Conservation (phyloP, 2,797 vertebrate genomes). For the Anableps anableps region DNA sequence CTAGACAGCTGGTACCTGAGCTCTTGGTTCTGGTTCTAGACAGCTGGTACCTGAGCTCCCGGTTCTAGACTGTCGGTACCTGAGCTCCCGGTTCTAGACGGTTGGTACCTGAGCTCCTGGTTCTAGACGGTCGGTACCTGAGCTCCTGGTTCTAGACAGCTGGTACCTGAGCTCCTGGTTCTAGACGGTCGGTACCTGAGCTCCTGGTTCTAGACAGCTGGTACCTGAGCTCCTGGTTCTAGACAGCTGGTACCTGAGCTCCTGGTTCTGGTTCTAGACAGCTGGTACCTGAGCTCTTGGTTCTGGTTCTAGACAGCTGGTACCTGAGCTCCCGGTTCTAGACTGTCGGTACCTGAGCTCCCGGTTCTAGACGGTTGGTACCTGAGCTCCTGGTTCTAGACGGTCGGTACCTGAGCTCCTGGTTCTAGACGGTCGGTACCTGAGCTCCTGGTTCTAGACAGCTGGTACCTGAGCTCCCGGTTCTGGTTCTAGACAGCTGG, state of each 20-base stretch:
- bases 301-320: background rate
- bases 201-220: background rate
- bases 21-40: background rate
- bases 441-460: no score
- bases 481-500: background rate
- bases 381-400: background rate
- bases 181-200: slow-evolving; percentile 80
- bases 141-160: no score
- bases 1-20: slow-evolving; percentile 79
- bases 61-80: background rate
- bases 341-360: no score
- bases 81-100: no score
- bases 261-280: slow-evolving; percentile 64
- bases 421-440: background rate
- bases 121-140: no score
- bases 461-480: slow-evolving; percentile 67
- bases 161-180: background rate
- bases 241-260: background rate
- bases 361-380: slow-evolving; percentile 88
- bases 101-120: slow-evolving; percentile 67
- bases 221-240: no score
- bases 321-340: background rate
- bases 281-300: slow-evolving; percentile 67
- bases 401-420: background rate
- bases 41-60: background rate